Evolutionary conservation across 2,888 invertebrate genomes (phyloP).

Genomic region (Drosophila barbarae): DNA sequence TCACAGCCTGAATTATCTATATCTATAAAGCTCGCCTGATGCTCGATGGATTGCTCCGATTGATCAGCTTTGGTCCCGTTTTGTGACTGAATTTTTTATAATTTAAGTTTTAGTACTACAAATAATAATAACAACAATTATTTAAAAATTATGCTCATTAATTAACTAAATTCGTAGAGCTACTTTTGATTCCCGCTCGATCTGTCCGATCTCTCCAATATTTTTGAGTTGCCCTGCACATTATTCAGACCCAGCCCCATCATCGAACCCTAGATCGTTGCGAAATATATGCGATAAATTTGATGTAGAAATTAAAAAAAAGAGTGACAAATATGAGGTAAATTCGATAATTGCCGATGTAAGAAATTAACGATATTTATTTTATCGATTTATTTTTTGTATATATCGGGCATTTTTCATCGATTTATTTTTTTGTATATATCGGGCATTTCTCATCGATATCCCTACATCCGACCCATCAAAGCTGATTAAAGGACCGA

Average conservation of each 20-base stretch:
- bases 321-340: background rate
- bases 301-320: background rate
- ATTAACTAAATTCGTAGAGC: slow-evolving; percentile 14
- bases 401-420: background rate
- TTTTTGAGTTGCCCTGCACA: slow-evolving; percentile 10
- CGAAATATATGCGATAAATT: background rate
- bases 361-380: background rate
- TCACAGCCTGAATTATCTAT: background rate
- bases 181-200: slow-evolving; percentile 5
- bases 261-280: slow-evolving; percentile 1
- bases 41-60: slow-evolving; percentile 31
- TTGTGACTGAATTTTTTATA: too few species aligned
- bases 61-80: slow-evolving; percentile 20
- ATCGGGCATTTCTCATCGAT: background rate
- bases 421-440: background rate
- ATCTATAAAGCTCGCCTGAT: slow-evolving; percentile 11
- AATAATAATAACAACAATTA: background rate
- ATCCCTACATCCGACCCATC: background rate
- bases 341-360: background rate
- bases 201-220: background rate
- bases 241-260: background rate
- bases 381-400: background rate
- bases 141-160: background rate
- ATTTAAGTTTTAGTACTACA: background rate
- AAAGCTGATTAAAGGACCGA: slow-evolving; percentile 76